Conservation (phyloP, 2,113 vertebrate genomes). For the Crypturellus undulatus region DNA sequence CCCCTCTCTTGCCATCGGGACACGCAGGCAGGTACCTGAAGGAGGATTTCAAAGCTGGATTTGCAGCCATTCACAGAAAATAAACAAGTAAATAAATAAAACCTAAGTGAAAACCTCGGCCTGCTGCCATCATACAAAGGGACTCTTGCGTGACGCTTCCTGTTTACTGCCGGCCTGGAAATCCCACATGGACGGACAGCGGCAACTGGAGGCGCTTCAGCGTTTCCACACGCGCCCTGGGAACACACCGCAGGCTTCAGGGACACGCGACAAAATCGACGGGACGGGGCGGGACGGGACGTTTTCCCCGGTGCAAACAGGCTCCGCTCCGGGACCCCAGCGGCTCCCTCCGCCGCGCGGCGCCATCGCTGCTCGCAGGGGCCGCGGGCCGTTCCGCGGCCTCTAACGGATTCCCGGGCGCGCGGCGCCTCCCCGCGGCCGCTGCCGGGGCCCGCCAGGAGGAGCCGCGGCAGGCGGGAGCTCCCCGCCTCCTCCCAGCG, state of each 20-base stretch:
- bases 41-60: no score
- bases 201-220: background rate
- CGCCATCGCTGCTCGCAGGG: background rate
- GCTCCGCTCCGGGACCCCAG: no score
- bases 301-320: background rate
- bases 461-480: no score
- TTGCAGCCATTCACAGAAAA: background rate
- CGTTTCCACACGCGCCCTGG: background rate
- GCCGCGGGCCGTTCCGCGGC: background rate
- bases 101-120: accelerated
- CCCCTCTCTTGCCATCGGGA: no score
- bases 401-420: background rate
- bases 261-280: accelerated
- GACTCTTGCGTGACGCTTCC: background rate
- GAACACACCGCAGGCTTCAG: accelerated
- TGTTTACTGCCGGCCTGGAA: background rate
- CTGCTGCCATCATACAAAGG: accelerated
- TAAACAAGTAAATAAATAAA: no score
- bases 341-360: background rate
- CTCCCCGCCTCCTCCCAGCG: no score
- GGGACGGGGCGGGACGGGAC: accelerated
- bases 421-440: background rate
- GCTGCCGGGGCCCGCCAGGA: no score
- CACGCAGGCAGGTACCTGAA: no score
- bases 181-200: background rate